A percentile compares a stretch with the other conserved stretches of the same genome.
These are phyloP conservation scores for Martes martes DNA, from an alignment of 2,113 vertebrate species.

Conservation along the genomic window DNA sequence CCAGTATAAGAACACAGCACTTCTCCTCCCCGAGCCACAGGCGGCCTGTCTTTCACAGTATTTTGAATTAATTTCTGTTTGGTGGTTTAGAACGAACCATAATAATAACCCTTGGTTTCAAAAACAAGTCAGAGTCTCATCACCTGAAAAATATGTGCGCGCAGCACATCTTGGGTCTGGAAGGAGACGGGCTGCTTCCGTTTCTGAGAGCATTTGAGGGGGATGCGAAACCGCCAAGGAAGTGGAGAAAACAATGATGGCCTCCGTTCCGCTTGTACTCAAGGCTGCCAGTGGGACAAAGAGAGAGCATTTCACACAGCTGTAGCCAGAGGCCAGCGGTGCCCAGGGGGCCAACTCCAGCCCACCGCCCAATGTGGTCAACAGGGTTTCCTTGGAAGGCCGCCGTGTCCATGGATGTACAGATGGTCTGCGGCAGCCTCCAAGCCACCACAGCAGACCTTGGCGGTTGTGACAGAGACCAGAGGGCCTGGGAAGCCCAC, in stretches of 20 bases:
- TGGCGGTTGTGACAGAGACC: rapidly evolving
- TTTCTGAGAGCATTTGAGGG: neutral
- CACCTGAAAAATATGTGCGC: neutral
- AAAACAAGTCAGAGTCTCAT: neutral
- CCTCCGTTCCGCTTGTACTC: neutral
- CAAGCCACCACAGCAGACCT: rapidly evolving
- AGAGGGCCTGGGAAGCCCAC: neutral
- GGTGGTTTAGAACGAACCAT: neutral
- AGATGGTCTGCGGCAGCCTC: rapidly evolving
- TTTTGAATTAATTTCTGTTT: neutral
- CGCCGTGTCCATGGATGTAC: rapidly evolving
- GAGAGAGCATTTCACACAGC: neutral
- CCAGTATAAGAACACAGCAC: neutral
- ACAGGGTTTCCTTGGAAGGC: no score
- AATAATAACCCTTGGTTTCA: neutral
- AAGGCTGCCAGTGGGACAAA: neutral
- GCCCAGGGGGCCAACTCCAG: no score
- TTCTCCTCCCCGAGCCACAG: neutral
- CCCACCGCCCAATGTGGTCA: no score
- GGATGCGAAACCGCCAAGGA: neutral
- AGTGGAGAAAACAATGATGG: rapidly evolving
- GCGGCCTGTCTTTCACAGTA: neutral
- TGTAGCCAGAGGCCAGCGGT: no score
- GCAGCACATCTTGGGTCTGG: rapidly evolving
- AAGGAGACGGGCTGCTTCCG: neutral